Conservation (phyloP, 2,113 vertebrate species). For the Lepus timidus region DNA sequence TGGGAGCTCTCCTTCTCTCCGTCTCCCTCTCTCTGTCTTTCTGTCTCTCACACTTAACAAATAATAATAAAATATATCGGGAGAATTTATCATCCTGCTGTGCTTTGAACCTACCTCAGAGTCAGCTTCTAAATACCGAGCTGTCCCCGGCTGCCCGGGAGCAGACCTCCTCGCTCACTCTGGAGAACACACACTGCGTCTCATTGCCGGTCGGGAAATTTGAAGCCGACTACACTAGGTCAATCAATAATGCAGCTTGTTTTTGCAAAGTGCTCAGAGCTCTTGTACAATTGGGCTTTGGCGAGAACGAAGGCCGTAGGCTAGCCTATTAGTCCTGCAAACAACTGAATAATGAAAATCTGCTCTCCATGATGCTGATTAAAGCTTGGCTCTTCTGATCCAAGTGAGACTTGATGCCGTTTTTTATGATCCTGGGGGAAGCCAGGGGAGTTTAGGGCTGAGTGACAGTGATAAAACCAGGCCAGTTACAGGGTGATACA, state of each 20-base stretch:
- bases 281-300: not conserved
- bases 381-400: not conserved
- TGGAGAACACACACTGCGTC: not conserved
- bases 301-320: not conserved
- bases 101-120: not conserved
- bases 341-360: not conserved
- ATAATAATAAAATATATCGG: no score
- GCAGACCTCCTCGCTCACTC: not conserved
- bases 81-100: not conserved
- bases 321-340: not conserved
- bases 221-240: not conserved
- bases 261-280: not conserved
- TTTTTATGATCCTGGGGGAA: not conserved
- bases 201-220: not conserved
- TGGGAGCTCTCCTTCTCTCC: no score
- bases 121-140: not conserved
- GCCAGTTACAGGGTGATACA: not conserved
- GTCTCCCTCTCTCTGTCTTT: no score
- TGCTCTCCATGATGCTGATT: not conserved
- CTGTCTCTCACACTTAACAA: no score
- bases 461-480: rapidly evolving
- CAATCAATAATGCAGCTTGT: not conserved
- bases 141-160: not conserved
- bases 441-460: not conserved
- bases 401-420: not conserved